Evolutionary conservation across 2,797 vertebrate species (phyloP), one percentile per base, ranked within the genome.

Genomic region (Taeniopygia guttata): DNA sequence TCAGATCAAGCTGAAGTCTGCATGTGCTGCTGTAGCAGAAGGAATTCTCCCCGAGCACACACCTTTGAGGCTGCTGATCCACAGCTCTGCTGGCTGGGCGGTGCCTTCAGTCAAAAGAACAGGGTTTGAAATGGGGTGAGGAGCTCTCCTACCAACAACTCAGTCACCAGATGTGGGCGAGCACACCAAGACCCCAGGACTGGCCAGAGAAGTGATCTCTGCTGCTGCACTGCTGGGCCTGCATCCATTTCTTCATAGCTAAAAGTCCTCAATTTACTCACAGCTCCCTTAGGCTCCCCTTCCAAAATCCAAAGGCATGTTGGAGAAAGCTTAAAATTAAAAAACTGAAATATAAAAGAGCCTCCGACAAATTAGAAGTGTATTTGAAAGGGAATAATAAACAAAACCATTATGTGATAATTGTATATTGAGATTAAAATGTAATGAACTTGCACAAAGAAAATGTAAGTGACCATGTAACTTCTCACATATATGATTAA

Each of bases 281-380:
- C 22, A 21, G 9, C 8, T 79, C 51, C 76, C 67, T 67, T 30
- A 56, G 34, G 14, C 16, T 60, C n/a, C 51, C 32, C 51, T 78
- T 75, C 66, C 69, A 78, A 91, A 94, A 78, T 25, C n/a, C 51
- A 40, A 92, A 93, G 32, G 32, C 81, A 66, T 60, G 40, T 15
- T 88, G 54, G n/a, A 62, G 20, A 88, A 30, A 73, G 23, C 25
- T 87, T 75, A 80, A 92, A 81, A 94, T 80, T 46, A 38, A 68
- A 60, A 81, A 92, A 69, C 13, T 22, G 16, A 79, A 81, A 59
- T 30, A 83, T 60, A 51, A 69, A 87, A 88, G 26, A 74, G 49
- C 20, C 25, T 72, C 38, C 42, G 93, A 77, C 29, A 90, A 90
- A 92, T 66, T 38, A 63, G 30, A 48, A 58, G 29, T 67, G 5